Evolutionary conservation across 1,140 invertebrate genomes (phyloP), one percentile per base, ranked within the genome.

Genomic region (Venustaconcha ellipsiformis): DNA sequence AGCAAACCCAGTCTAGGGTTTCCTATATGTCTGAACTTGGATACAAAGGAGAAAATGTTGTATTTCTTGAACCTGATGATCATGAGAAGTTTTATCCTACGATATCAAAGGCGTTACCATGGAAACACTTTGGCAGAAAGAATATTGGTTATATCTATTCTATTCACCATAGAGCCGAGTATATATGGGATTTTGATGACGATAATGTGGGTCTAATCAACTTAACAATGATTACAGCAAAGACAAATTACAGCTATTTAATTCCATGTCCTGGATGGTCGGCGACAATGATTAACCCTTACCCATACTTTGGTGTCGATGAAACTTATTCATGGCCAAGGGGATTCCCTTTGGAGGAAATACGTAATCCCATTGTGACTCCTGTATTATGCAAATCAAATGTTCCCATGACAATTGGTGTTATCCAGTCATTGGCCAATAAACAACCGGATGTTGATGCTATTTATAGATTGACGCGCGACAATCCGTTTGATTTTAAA

Each of bases 371-470:
- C 30, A 67, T 8, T 2, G 63, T 63, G 8, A n/a, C n/a, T 8
- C 62, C 64, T 20, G 4, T 1, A 0, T 14, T 68, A n/a, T 74
- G 72, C 55, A 14, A 56, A 5, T 14, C 30, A n/a, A 70, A 26
- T 26, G 12, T 18, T 12, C 1, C 18, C 1, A 57, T 26, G 18
- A 60, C 64, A 23, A n/a, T 78, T 20, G 77, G 72, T 1, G 59
- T 74, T 15, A 57, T 78, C 26, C 77, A 78, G 57, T 73, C 72
- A 23, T 55, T 79, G 20, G 78, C 73, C 20, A 67, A 79, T 59
- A 30, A 30, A 30, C 26, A 30, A 30, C 26, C 26, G 26, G 26
- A 30, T 30, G 26, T 30, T 30, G 26, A 30, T 30, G 26, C 26
- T 30, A 30, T 30, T 30, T 30, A 30, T 30, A 30, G 26, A 30